Percentiles rank a stretch among this genome's conserved stretches.
Conservation (phyloP, 2,888 invertebrate genomes). For the Agrypnus murinus region DNA sequence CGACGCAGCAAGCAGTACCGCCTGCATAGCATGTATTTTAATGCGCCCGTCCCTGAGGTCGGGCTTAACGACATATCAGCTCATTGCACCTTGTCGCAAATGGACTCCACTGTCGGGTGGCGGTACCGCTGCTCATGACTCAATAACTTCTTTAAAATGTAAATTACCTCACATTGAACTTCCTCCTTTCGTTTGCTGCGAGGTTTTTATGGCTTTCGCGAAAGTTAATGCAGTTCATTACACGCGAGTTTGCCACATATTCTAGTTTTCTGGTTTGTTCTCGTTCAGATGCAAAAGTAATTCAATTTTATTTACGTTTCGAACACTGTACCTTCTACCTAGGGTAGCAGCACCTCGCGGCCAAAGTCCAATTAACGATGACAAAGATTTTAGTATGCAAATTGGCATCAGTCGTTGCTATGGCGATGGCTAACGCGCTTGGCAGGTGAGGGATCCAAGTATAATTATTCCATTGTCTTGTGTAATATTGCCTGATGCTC, state of each 20-base stretch:
- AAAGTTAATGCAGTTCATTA: slow-evolving; percentile 48
- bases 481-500: slow-evolving; percentile 45
- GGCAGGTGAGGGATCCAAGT: slow-evolving; percentile 64
- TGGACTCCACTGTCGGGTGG: slow-evolving; percentile 54
- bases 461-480: slow-evolving; percentile 69
- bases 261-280: slow-evolving; percentile 16
- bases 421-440: slow-evolving; percentile 59
- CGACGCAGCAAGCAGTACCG: slow-evolving; percentile 46
- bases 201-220: slow-evolving; percentile 42
- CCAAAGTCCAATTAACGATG: slow-evolving; percentile 63
- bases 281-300: slow-evolving; percentile 29
- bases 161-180: slow-evolving; percentile 65
- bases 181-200: slow-evolving; percentile 59
- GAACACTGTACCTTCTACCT: slow-evolving; percentile 40
- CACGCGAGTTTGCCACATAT: slow-evolving; percentile 39
- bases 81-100: slow-evolving; percentile 60
- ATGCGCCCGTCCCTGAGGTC: slow-evolving; percentile 49
- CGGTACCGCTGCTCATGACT: slow-evolving; percentile 57
- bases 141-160: slow-evolving; percentile 68
- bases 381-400: slow-evolving; percentile 67
- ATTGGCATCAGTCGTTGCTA: slow-evolving; percentile 65
- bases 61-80: slow-evolving; percentile 58
- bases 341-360: slow-evolving; percentile 53
- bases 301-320: slow-evolving; percentile 46
- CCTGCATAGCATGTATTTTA: slow-evolving; percentile 53